Base-by-base conservation (phyloP, 2,113 vertebrate genomes). In the Rhegmatorhina hoffmannsi region DNA sequence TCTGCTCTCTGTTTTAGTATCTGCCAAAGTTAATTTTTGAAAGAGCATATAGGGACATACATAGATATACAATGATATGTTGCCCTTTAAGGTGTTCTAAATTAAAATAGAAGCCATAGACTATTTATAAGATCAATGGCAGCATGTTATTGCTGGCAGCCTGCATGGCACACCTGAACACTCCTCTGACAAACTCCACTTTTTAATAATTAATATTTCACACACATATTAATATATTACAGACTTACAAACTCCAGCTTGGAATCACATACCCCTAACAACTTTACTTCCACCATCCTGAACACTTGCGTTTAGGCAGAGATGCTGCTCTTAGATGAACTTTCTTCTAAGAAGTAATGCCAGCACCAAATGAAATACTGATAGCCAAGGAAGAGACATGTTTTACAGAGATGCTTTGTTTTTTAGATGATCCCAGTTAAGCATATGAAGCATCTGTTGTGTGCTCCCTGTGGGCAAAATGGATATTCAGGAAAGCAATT, bases 71-170 rank as follows among this genome's bases (percentile, higher is more conserved):
- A 84, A 74, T 31, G 59, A 70, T 34, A 74, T 2, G 33, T 20
- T 93, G 50, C 46, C 75, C 82, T 93, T 90, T 73, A 88, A 90
- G 78, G 67, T 58, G n/a, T 31, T 92, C 83, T 92, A 56, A 89
- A 86, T 81, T 84, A 86, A 90, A 92, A 46, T 25, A 17, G 11
- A 93, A 93, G 50, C 16, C 76, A 77, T n/a, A 66, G 43, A 66
- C 40, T 88, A 85, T 55, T 93, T 90, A 46, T 50, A 92, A 86
- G 43, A 86, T 81, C 63, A 86, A 47, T 28, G 34, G 68, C 47
- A 93, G 47, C 26, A 89, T 56, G 38, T 81, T 81, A 77, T 14
- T 92, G 55, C 56, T 77, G 47, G 60, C 63, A 93, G 34, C 19
- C 72, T 77, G 38, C 9, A 6, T 34, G 34, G 60, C 49, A 85